Evolutionary conservation across 2,797 vertebrate species (phyloP), one percentile per base, ranked within the genome.

Genomic region (Naso thynnoides): DNA sequence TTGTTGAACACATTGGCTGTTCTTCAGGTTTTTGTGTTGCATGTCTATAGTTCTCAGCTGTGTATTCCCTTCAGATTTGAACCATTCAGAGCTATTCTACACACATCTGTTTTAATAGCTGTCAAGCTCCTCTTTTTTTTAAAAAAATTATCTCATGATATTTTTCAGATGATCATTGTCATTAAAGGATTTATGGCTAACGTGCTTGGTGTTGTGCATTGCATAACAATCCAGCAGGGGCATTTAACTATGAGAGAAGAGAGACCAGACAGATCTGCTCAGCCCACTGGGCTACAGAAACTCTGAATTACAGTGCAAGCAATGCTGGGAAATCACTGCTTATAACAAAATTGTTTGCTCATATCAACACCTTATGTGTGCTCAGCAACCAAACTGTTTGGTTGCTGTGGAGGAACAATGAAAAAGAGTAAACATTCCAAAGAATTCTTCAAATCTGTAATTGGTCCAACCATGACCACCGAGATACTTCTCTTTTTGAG

Each of bases 51-150:
- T 87, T 89, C 73, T 85, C 70, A 19, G 62, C 73, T 84, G 84
- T 88, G 83, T 82, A 71, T 84, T 78, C 56, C 73, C 74, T 71
- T 94, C 93, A 69, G 67, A 76, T 94, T 75, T 76, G 13, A 95
- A 95, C 79, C 64, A 92, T 95, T 93, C 91, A 78, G 31, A 86
- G 53, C 44, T 86, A 23, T 73, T 80, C 81, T 67, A 9, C 63
- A 81, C 65, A 72, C 68, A 21, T 76, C 78, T 80, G 73, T 78
- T 94, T 91, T 91, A 84, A 87, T 95, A 94, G 89, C 91, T 95
- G 93, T 95, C 92, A 74, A 90, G 56, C 82, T 78, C 47, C 69
- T 76, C 76, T 69, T 63, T 69, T 76, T 72, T 71, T 57, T 81
- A 77, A 70, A 70, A 94, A 87, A 23, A 91, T 52, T 87, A 85